phyloP scores from a whole-genome alignment of 1,140 invertebrate genomes.

The Aphelenchoides besseyi region DNA sequence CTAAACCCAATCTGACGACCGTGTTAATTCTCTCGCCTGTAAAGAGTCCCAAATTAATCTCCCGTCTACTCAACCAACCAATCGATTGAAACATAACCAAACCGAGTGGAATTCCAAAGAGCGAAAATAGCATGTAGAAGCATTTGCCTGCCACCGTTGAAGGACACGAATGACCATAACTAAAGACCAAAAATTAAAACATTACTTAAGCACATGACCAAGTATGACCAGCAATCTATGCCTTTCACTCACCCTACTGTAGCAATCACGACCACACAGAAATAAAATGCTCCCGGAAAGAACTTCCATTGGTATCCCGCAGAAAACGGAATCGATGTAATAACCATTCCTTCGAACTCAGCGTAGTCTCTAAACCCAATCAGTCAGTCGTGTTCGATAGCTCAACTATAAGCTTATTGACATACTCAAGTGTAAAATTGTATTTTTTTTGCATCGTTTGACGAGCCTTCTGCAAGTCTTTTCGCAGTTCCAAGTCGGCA shows the following conservation, averaged over 20 bases:
- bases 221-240: constrained; percentile 21
- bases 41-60: too few relatives aligned
- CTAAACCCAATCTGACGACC: constrained; percentile 84
- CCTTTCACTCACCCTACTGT: constrained; percentile 75
- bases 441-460: constrained; percentile 79
- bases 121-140: constrained; percentile 65
- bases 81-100: constrained; percentile 98
- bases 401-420: too few relatives aligned
- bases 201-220: constrained; percentile 2
- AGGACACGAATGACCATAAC: constrained; percentile 64
- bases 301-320: constrained; percentile 95
- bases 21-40: constrained; percentile 93
- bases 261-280: constrained; percentile 94
- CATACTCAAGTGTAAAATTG: constrained; percentile 72
- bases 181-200: constrained; percentile 42
- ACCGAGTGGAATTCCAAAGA: constrained; percentile 72
- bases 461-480: constrained; percentile 67
- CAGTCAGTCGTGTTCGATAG: too few relatives aligned
- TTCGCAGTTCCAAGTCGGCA: constrained; percentile 77
- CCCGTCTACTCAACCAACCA: too few relatives aligned
- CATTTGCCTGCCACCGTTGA: constrained; percentile 60
- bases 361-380: constrained; percentile 72
- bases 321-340: constrained; percentile 91
- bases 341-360: constrained; percentile 85
- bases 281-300: constrained; percentile 87